A percentile compares a stretch with the other conserved stretches of the same genome.
Conservation (phyloP, 2,888 invertebrate genomes). For the Rhagophthalmus giganteus region DNA sequence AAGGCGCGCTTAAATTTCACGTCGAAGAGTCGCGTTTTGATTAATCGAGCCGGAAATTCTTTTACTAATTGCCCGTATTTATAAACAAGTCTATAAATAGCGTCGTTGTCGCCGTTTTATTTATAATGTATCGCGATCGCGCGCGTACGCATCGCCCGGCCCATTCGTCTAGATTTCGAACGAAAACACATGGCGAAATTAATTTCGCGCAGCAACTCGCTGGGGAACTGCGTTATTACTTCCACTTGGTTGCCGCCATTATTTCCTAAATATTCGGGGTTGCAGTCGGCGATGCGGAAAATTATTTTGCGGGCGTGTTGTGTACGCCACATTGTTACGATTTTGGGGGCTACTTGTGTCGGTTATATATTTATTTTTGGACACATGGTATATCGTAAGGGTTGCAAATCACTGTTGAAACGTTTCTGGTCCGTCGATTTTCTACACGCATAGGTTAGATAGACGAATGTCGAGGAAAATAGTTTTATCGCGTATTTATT, state of each 20-base stretch:
- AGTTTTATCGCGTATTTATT: too few relatives aligned
- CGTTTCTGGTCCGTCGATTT: background rate
- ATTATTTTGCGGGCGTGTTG: constrained; percentile 55
- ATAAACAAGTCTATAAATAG: too few relatives aligned
- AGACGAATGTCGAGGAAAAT: background rate
- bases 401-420: background rate
- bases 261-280: constrained; percentile 51
- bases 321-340: constrained; percentile 50
- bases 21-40: too few relatives aligned
- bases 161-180: too few relatives aligned
- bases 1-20: too few relatives aligned
- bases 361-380: constrained; percentile 22
- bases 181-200: too few relatives aligned
- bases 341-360: constrained; percentile 27
- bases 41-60: too few relatives aligned
- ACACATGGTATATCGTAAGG: constrained; percentile 18
- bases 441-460: background rate
- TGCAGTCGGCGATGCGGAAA: constrained; percentile 47
- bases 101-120: too few relatives aligned
- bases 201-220: constrained; percentile 17
- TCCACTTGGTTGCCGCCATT: constrained; percentile 51
- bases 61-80: too few relatives aligned
- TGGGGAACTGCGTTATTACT: constrained; percentile 42
- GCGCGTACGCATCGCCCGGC: too few relatives aligned
- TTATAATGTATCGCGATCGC: too few relatives aligned